Evolutionary conservation across 2,888 invertebrate genomes (phyloP).

Genomic region (Steinernema scapterisci): DNA sequence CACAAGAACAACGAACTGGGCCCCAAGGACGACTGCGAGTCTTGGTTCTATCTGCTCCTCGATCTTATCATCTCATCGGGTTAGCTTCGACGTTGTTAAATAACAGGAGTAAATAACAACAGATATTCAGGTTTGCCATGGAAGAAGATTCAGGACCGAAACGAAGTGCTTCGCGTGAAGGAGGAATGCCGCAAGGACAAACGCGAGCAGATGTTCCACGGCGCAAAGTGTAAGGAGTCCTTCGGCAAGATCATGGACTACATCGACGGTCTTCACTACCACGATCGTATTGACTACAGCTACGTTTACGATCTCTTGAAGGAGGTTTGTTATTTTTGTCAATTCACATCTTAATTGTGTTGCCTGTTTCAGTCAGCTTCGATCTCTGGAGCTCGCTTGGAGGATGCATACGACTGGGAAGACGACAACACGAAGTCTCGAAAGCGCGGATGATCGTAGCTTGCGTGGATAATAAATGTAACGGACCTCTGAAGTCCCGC

Average conservation of each 20-base stretch:
- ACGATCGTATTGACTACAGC: conserved; percentile 52
- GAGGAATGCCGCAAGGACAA: conserved; percentile 48
- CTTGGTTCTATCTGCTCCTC: conserved; percentile 61
- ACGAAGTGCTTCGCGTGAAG: conserved; percentile 50
- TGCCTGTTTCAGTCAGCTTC: background rate
- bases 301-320: conserved; percentile 48
- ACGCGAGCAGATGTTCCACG: conserved; percentile 39
- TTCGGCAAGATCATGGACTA: conserved; percentile 53
- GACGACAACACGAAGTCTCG: conserved; percentile 22
- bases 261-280: conserved; percentile 51
- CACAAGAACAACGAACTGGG: conserved; percentile 54
- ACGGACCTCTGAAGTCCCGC: too few relatives aligned
- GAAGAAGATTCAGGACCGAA: conserved; percentile 48
- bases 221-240: conserved; percentile 43
- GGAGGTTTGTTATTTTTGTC: conserved; percentile 27
- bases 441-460: background rate
- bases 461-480: background rate
- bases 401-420: conserved; percentile 25
- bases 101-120: background rate
- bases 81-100: background rate
- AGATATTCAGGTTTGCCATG: conserved; percentile 52
- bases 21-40: conserved; percentile 61
- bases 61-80: conserved; percentile 49
- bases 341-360: background rate
- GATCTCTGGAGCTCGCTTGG: background rate